A percentile compares a stretch with the other conserved stretches of the same genome.
These are phyloP conservation scores for Falcunculus frontatus DNA, from an alignment of 2,113 vertebrate genomes.

Conservation along the genomic window DNA sequence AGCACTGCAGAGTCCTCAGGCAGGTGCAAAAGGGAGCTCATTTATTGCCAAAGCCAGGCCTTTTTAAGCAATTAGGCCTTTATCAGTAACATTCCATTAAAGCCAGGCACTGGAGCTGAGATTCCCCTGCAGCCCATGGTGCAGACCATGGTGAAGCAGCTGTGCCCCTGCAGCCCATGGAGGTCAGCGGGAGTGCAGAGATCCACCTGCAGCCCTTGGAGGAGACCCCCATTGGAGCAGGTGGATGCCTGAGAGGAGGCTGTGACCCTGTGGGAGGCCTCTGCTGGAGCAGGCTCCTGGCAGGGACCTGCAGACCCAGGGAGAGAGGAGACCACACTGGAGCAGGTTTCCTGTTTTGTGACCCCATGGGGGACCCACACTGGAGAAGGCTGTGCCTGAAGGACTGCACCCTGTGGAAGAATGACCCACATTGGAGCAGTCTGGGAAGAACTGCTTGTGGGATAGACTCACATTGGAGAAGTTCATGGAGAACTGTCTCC, in stretches of 20 bases:
- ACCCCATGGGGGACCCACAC: no score
- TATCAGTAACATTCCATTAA: background rate
- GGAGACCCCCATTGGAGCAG: background rate
- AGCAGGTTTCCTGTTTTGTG: background rate
- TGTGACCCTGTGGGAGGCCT: no score
- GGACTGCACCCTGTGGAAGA: background rate
- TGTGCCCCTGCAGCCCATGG: background rate
- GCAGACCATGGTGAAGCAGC: background rate
- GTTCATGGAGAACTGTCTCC: background rate
- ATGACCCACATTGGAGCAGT: background rate
- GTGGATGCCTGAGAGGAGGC: background rate
- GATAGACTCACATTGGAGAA: background rate
- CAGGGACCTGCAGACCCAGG: background rate
- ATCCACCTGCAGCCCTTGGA: background rate
- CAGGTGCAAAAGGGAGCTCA: background rate
- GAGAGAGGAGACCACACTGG: background rate
- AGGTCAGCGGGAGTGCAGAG: background rate
- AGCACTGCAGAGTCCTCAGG: no score
- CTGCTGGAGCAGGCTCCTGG: background rate
- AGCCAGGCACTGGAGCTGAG: rapidly evolving
- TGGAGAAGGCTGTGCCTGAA: background rate
- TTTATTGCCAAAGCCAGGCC: background rate
- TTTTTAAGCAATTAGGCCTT: background rate
- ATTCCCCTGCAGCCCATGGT: background rate
- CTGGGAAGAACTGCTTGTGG: background rate